A percentile compares a stretch with the other conserved stretches of the same genome.
Evolutionary conservation across 2,113 vertebrate species (phyloP).

Genomic region (Mus pahari): DNA sequence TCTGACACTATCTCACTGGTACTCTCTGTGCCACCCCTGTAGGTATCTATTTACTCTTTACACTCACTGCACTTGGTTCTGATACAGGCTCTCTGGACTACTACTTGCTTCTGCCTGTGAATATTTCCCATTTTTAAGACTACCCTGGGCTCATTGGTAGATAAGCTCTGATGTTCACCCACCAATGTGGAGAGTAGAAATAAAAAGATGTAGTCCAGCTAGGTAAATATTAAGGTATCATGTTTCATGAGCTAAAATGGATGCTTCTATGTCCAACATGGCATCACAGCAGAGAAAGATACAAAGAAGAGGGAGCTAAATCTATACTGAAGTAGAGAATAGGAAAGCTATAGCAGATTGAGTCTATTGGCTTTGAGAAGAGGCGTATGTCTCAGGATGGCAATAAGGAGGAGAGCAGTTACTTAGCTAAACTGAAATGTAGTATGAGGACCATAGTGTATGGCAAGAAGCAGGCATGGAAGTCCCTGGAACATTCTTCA

Average conservation of each 20-base stretch:
- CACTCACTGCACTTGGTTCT: not conserved
- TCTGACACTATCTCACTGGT: not conserved
- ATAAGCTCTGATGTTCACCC: too few species aligned
- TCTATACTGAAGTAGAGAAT: not conserved
- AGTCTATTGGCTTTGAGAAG: not conserved
- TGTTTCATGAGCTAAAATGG: not conserved
- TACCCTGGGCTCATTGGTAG: not conserved
- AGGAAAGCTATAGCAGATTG: not conserved
- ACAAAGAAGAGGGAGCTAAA: not conserved
- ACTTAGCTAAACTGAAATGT: not conserved
- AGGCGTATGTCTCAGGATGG: not conserved
- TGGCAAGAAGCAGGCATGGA: not conserved
- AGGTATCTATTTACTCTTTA: not conserved
- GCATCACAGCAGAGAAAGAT: conserved; percentile 1
- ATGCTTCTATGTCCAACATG: not conserved
- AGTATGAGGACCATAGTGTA: too few species aligned
- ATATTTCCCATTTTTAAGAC: not conserved
- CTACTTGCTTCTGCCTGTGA: not conserved
- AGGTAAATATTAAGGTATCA: not conserved
- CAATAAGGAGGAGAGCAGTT: not conserved
- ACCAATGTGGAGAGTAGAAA: not conserved
- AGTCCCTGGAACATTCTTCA: not conserved
- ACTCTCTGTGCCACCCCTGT: not conserved
- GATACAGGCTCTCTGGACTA: not conserved
- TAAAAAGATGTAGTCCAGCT: not conserved